Evolutionary conservation across 2,888 invertebrate species (phyloP).

Genomic region (Acanthococcus lagerstroemiae): DNA sequence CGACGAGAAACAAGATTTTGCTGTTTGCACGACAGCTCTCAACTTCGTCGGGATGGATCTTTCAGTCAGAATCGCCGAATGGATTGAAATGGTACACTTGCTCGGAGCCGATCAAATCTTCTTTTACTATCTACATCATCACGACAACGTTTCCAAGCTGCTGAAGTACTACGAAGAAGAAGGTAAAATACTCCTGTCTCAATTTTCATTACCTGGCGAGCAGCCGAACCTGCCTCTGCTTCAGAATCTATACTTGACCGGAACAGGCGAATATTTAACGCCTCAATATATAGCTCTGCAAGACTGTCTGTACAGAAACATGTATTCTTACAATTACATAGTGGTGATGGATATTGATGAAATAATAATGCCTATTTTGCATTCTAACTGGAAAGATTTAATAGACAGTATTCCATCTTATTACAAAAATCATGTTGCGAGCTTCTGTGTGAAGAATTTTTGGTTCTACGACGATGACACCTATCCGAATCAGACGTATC

Average conservation of each 20-base stretch:
- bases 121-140: constrained; percentile 77
- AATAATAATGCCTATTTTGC: constrained; percentile 78
- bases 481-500: constrained; percentile 68
- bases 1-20: constrained; percentile 63
- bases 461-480: constrained; percentile 83
- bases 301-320: constrained; percentile 86
- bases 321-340: constrained; percentile 80
- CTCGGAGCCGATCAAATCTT: constrained; percentile 86
- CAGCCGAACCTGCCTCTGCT: constrained; percentile 82
- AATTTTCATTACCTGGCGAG: constrained; percentile 73
- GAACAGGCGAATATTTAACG: constrained; percentile 84
- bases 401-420: constrained; percentile 64
- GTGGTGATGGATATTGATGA: constrained; percentile 90
- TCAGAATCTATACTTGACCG: constrained; percentile 78
- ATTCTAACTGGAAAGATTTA: constrained; percentile 61
- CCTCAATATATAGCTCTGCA: constrained; percentile 93
- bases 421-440: constrained; percentile 60
- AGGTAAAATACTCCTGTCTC: constrained; percentile 64
- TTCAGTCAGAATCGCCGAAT: constrained; percentile 80
- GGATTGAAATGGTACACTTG: constrained; percentile 78
- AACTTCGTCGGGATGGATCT: constrained; percentile 87
- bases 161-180: constrained; percentile 53
- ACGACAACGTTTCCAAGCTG: constrained; percentile 81
- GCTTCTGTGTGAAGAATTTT: constrained; percentile 81
- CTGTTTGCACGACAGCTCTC: constrained; percentile 86